Base-by-base conservation (phyloP, 2,888 invertebrate genomes). In the Agonum fuliginosum region DNA sequence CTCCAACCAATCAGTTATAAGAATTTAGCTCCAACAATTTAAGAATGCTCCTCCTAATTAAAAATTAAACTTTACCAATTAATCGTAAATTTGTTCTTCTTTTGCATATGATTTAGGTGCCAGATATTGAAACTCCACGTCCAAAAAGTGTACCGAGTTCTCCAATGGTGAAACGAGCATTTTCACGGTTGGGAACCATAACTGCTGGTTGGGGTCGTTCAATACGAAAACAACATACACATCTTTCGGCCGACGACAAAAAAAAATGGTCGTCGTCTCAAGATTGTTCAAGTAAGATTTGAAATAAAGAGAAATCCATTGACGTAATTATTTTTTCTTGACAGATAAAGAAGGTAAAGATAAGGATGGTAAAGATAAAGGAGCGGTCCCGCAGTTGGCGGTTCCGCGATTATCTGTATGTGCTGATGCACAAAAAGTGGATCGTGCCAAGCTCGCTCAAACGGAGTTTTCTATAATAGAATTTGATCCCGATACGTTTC, bases 391-490 rank as follows among this genome's bases (percentile, higher is more conserved):
- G 78, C 93, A 94, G 81, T 87, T 96, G 80, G 95, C 94, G 27
- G 95, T 97, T 43, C 96, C 97, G 54, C 90, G 96, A 81, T 89
- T 97, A 76, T 96, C 96, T 80, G 96, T 97, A 72, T 97, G 97
- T 87, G 97, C 97, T 3, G 96, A 97, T 85, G 95, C 95, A 80
- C 97, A 97, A 86, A 97, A 97, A 89, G 96, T 97, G 19, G 97
- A 97, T 86, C 90, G 96, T 80, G 93, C 95, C 79, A 97, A 97
- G 88, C 88, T 97, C 79, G 96, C 96, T 71, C 97, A 97, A 88
- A 96, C 96, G 81, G 97, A 97, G 93, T 97, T 97, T 88, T 95
- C 95, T 81, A 96, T 97, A 85, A 97, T 97, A 84, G 97, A 97
- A 88, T 97, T 97, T 87, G 97, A 97, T 88, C 94, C 96, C 51